Evolutionary conservation across 2,888 invertebrate species (phyloP).

Genomic region (Trissolcus brochymenae): DNA sequence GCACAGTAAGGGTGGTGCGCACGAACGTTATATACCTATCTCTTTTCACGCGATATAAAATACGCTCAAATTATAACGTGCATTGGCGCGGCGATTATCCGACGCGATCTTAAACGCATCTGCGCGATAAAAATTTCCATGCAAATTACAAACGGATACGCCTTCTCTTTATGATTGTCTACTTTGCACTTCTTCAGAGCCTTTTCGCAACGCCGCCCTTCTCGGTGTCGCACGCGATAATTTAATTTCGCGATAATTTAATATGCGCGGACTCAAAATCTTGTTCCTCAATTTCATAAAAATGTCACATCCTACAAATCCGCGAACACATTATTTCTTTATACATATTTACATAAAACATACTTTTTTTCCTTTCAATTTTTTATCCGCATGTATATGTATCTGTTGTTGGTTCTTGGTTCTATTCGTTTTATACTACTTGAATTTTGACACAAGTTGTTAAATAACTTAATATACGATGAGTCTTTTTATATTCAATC

Average conservation of each 20-base stretch:
- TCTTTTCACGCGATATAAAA: slow-evolving; percentile 47
- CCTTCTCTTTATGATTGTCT: slow-evolving; percentile 63
- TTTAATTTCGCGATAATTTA: slow-evolving; percentile 52
- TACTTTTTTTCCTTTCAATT: no score
- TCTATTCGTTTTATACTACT: no score
- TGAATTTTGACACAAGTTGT: no score
- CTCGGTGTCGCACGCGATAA: slow-evolving; percentile 39
- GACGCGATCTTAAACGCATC: slow-evolving; percentile 72
- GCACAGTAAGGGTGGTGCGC: slow-evolving; percentile 68
- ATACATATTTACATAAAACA: no score
- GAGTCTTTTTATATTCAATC: neutral
- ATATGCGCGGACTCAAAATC: slow-evolving; percentile 10
- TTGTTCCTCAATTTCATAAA: slow-evolving; percentile 26
- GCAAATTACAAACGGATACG: slow-evolving; percentile 72
- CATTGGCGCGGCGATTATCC: slow-evolving; percentile 67
- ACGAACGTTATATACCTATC: slow-evolving; percentile 62
- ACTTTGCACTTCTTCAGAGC: slow-evolving; percentile 42
- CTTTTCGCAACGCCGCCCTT: slow-evolving; percentile 20
- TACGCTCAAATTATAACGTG: slow-evolving; percentile 62
- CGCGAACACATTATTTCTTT: no score
- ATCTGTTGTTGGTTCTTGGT: no score
- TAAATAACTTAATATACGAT: neutral
- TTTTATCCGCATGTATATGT: no score
- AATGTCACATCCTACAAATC: neutral
- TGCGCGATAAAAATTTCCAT: slow-evolving; percentile 74